These are phyloP conservation scores for Odontothrips loti DNA, from an alignment of 2,888 invertebrate species.

Conservation along the genomic window DNA sequence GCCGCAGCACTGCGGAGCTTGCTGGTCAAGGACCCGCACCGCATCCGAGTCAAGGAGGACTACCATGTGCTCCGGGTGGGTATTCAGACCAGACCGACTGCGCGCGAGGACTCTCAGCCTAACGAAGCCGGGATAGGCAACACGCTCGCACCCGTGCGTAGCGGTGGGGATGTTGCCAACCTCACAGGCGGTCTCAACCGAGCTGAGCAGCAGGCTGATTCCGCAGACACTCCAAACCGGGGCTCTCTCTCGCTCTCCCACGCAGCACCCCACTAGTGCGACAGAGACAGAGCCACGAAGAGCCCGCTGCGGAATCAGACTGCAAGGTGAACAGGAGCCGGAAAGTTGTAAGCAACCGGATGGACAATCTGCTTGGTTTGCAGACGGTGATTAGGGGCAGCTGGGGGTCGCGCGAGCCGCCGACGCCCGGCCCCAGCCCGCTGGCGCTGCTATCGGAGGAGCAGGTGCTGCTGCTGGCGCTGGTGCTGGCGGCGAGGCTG, in stretches of 20 bases:
- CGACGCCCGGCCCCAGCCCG: not conserved
- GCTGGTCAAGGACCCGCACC: conserved; percentile 9
- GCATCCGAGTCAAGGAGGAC: not conserved
- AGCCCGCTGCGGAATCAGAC: too few relatives aligned
- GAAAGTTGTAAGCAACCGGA: too few relatives aligned
- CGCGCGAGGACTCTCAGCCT: not conserved
- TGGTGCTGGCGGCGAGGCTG: conserved; percentile 17
- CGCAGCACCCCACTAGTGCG: too few relatives aligned
- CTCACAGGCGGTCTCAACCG: not conserved
- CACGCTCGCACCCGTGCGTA: not conserved
- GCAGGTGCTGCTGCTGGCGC: conserved; percentile 11
- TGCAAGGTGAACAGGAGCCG: too few relatives aligned
- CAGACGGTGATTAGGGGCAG: not conserved
- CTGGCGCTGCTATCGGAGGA: not conserved
- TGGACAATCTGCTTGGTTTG: not conserved
- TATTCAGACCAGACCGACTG: not conserved
- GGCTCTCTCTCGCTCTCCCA: too few relatives aligned
- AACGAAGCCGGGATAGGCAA: not conserved
- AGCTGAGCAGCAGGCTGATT: too few relatives aligned
- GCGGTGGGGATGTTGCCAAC: not conserved
- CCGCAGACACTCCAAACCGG: too few relatives aligned
- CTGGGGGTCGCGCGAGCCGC: not conserved
- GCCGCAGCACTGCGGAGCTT: not conserved
- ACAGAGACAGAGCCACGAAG: too few relatives aligned
- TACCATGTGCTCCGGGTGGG: conserved; percentile 9